Evolutionary conservation across 2,113 vertebrate species (phyloP), one percentile per base, ranked within the genome.

Genomic region (Pagrus major): DNA sequence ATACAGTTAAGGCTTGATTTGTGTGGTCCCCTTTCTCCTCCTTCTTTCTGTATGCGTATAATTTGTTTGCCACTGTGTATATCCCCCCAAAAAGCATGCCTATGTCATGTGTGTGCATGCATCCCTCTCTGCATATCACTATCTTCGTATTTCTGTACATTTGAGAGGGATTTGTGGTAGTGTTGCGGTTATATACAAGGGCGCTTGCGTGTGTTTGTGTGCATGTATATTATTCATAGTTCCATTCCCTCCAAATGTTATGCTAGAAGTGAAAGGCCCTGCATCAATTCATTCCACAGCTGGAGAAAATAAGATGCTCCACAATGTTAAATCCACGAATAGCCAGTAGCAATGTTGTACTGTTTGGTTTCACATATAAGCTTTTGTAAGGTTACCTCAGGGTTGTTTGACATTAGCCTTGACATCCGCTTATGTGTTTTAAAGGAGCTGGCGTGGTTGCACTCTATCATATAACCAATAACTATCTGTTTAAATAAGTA

Each of bases 1-100:
- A 86, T 88, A 63, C 63, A 69, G 54, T 91, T 88, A 90, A 29
- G 37, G 29, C 54, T 37, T 67, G 80, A 89, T 71, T 54, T 74
- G 37, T 78, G 12, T 15, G 8, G 79, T 56, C 59, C 46, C 39
- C n/a, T 29, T 54, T 60, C 63, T 56, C 58, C 35, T n/a, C n/a
- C n/a, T n/a, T n/a, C 52, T 21, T 41, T 74, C 11, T 35, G 16
- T 21, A 11, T 75, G 60, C 51, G 15, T 46, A 29, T 75, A 44
- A 71, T 84, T 81, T 25, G 0, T 14, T 7, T 56, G 4, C 46
- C 31, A 64, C 52, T 61, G 46, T 52, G 39, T 67, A 46, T 35
- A 37, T 61, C 25, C 29, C 11, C 69, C 80, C 16, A 58, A 33
- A 31, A 41, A 56, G 37, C n/a, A 25, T 33, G 35, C 29, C 5